phyloP scores from a whole-genome alignment of 2,113 vertebrate genomes.

The Empidonax alnorum region DNA sequence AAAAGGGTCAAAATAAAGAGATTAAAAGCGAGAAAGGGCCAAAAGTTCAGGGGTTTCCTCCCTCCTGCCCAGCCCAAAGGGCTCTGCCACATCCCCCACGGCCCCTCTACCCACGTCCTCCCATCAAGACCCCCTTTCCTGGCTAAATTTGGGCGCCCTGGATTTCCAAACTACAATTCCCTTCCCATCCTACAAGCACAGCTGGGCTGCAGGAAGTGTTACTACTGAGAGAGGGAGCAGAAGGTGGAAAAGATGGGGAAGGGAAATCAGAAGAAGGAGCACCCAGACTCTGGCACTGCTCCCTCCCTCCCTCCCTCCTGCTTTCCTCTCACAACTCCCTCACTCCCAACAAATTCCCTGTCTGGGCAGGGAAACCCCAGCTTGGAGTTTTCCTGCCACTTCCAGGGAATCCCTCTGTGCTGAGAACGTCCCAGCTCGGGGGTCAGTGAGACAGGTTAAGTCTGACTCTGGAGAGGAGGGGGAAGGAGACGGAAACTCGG shows the following conservation, averaged over 20 bases:
- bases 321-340: neutral
- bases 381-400: neutral
- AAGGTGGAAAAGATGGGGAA: neutral
- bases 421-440: neutral
- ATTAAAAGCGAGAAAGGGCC: neutral
- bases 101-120: neutral
- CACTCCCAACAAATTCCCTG: neutral
- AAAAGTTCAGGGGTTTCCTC: neutral
- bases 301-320: neutral
- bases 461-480: neutral
- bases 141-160: neutral
- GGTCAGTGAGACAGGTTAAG: neutral
- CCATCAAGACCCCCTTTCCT: neutral
- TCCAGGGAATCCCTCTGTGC: neutral
- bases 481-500: neutral
- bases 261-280: neutral
- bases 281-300: neutral
- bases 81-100: fast-evolving
- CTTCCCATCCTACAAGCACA: neutral
- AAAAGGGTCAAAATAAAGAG: neutral
- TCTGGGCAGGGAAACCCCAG: neutral
- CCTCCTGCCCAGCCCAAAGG: neutral
- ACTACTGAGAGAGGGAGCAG: neutral
- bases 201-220: neutral
- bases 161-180: neutral